Evolutionary conservation across 1,140 invertebrate species (phyloP).

Genomic region (Hycleus phaleratus): DNA sequence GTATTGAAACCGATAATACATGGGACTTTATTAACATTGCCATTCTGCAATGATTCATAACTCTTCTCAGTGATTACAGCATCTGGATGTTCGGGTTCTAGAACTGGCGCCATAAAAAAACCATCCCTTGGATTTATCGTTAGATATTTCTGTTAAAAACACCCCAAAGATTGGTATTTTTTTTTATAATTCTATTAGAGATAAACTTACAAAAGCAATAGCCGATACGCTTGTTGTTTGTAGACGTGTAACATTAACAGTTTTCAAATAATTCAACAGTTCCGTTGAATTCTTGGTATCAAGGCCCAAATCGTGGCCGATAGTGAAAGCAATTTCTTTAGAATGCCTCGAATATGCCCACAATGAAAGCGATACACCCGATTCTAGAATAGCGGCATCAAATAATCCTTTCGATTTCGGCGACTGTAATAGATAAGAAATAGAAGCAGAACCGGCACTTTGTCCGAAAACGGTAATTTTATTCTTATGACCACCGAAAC

Average conservation of each 20-base stretch:
- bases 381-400: neutral
- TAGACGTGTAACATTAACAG: neutral
- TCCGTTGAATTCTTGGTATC: neutral
- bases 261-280: neutral
- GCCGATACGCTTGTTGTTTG: neutral
- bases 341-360: neutral
- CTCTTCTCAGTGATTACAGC: slow-evolving; percentile 20
- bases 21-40: slow-evolving; percentile 19
- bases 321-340: neutral
- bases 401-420: slow-evolving; percentile 6
- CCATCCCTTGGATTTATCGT: neutral
- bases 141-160: too few species aligned
- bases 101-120: neutral
- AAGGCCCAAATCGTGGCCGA: neutral
- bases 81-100: slow-evolving; percentile 12
- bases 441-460: slow-evolving; percentile 58
- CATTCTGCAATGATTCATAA: slow-evolving; percentile 11
- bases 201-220: neutral
- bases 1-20: slow-evolving; percentile 22
- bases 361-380: neutral
- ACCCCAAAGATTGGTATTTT: too few species aligned
- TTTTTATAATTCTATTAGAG: too few species aligned
- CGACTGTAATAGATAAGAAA: slow-evolving; percentile 51
- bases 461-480: slow-evolving; percentile 60
- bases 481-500: slow-evolving; percentile 65